A percentile compares a stretch with the other conserved stretches of the same genome.
These are phyloP conservation scores for Halyomorpha halys DNA, from an alignment of 1,140 invertebrate species.

Conservation along the genomic window DNA sequence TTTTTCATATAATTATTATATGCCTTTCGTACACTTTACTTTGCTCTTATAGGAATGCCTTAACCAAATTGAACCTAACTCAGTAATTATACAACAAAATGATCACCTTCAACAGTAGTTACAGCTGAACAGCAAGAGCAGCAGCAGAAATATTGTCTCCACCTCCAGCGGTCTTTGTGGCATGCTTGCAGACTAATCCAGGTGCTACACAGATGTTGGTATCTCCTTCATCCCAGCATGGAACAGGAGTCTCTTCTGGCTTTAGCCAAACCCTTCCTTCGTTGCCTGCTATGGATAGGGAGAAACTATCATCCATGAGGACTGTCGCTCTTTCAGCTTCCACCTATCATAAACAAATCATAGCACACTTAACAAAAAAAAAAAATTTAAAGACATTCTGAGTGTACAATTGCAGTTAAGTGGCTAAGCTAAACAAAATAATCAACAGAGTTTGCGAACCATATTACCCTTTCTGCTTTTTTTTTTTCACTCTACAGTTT, in stretches of 20 bases:
- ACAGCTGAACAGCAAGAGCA: constrained; percentile 58
- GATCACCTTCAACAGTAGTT: too few relatives aligned
- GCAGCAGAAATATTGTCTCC: constrained; percentile 84
- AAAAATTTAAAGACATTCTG: neutral
- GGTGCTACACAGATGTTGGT: constrained; percentile 73
- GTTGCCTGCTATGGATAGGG: constrained; percentile 46
- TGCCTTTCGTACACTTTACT: too few relatives aligned
- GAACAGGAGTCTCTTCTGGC: constrained; percentile 49
- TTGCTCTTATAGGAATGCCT: too few relatives aligned
- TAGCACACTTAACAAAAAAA: neutral
- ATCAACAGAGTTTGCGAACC: too few relatives aligned
- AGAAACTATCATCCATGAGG: constrained; percentile 77
- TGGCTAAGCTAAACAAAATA: too few relatives aligned
- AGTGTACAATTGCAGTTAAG: too few relatives aligned
- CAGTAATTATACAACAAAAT: too few relatives aligned
- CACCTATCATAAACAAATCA: constrained; percentile 39
- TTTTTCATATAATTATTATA: too few relatives aligned
- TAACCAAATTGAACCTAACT: too few relatives aligned
- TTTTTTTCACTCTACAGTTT: too few relatives aligned
- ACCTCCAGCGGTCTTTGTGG: constrained; percentile 71
- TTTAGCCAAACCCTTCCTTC: constrained; percentile 50
- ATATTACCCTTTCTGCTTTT: too few relatives aligned
- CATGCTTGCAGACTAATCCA: constrained; percentile 72
- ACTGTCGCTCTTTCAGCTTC: constrained; percentile 57
- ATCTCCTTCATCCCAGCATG: constrained; percentile 67